Evolutionary conservation across 2,888 invertebrate genomes (phyloP).

Genomic region (Thera britannica): DNA sequence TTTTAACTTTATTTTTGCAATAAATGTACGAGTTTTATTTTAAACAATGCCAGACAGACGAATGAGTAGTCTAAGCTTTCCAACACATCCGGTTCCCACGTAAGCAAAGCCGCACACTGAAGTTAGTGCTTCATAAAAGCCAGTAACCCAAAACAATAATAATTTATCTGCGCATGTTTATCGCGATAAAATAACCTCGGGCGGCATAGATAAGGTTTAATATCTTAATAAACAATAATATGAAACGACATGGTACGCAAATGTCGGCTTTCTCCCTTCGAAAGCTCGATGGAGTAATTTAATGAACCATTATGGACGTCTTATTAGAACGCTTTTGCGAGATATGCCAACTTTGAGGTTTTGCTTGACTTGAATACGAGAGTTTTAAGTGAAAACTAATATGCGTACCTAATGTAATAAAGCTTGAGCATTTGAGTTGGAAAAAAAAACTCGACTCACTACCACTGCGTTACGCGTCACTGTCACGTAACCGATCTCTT

Average conservation of each 20-base stretch:
- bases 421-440: too few relatives aligned
- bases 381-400: too few relatives aligned
- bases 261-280: conserved; percentile 36
- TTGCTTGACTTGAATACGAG: too few relatives aligned
- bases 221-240: conserved; percentile 30
- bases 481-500: too few relatives aligned
- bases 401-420: too few relatives aligned
- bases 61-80: too few relatives aligned
- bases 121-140: not conserved
- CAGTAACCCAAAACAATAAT: conserved; percentile 8
- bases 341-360: conserved; percentile 5
- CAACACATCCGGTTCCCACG: too few relatives aligned
- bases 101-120: not conserved
- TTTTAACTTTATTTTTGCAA: too few relatives aligned
- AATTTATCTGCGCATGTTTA: conserved; percentile 21
- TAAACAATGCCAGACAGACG: too few relatives aligned
- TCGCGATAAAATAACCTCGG: conserved; percentile 18
- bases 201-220: conserved; percentile 23
- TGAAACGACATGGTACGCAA: conserved; percentile 29
- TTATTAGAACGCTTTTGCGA: conserved; percentile 22
- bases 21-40: too few relatives aligned
- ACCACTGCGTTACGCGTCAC: too few relatives aligned
- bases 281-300: conserved; percentile 36
- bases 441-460: too few relatives aligned
- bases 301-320: conserved; percentile 30